Base-by-base conservation (phyloP, 2,888 invertebrate species). In the Rhamphomyia laevipes region DNA sequence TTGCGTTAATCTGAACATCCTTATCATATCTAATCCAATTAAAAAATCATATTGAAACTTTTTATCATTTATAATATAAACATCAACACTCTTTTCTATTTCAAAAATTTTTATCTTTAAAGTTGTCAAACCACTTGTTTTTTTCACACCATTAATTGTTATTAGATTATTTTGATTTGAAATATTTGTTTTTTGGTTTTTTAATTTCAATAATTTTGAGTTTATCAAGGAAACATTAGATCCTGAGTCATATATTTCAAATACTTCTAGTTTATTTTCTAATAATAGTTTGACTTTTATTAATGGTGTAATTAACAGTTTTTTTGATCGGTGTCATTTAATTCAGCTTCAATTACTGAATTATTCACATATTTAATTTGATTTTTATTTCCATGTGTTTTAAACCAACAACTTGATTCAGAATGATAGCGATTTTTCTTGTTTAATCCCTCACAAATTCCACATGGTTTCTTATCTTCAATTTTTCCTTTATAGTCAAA, bases 21-120 rank as follows among this genome's bases (percentile, higher is more conserved):
- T 50, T 53, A 53, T 52, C n/a, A 31, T 40, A 46, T 54, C 46
- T 33, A 54, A 42, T 21, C 54, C 54, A 31, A 55, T 53, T 38
- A 55, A 46, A 40, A 56, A 48, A 44, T 54, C 55, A n/a, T 54
- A 50, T 33, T 51, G 43, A 47, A 56, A 53, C 41, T 53, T 44
- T 47, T 50, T 42, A 21, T 48, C 42, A 38, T 51, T 23, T 9
- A 55, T 48, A 13, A 56, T 38, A 40, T 51, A 53, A 45, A 56
- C 41, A 44, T 54, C 48, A 30, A 51, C 40, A 35, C 48, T 30
- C 46, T 51, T 46, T 48, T 54, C 48, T 17, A 52, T 51, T 15
- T 49, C 27, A 46, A 54, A 52, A 21, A 52, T 55, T 51, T 51
- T 53, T 31, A 50, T 45, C 47, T 51, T 52, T 21, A 55, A 35